Evolutionary conservation across 2,888 invertebrate genomes (phyloP).

Genomic region (Tyria jacobaeae): DNA sequence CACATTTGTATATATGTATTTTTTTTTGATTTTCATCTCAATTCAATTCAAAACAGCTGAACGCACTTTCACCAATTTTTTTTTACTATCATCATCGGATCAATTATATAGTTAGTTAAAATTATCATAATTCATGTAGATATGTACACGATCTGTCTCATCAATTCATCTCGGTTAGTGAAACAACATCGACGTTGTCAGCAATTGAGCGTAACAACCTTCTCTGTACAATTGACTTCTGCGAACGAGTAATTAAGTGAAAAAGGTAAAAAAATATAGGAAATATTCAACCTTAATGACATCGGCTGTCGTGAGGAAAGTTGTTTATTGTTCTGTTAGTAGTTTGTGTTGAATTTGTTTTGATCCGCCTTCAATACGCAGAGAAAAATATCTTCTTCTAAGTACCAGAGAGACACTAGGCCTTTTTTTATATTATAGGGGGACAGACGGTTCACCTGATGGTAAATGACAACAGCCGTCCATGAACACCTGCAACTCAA

Average conservation of each 20-base stretch:
- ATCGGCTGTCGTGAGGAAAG: constrained; percentile 8
- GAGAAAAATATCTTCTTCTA: too few species aligned
- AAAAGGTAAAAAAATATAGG: neutral
- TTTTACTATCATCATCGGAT: neutral
- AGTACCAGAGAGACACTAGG: too few species aligned
- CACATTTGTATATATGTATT: too few species aligned
- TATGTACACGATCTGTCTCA: neutral
- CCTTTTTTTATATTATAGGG: too few species aligned
- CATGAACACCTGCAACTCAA: too few species aligned
- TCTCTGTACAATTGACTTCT: constrained; percentile 3
- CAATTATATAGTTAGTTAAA: constrained; percentile 4
- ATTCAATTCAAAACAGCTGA: neutral
- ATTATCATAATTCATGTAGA: constrained; percentile 6
- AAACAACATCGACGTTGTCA: neutral
- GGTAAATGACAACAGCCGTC: too few species aligned
- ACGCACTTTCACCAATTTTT: neutral
- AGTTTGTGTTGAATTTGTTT: neutral
- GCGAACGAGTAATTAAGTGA: constrained; percentile 5
- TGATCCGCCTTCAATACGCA: neutral
- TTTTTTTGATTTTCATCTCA: neutral
- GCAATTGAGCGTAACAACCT: neutral
- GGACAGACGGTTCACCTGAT: too few species aligned
- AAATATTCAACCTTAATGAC: constrained; percentile 6
- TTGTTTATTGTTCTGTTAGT: constrained; percentile 5
- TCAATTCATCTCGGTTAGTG: neutral